Evolutionary conservation across 2,113 vertebrate species (phyloP).

Genomic region (Turnix velox): DNA sequence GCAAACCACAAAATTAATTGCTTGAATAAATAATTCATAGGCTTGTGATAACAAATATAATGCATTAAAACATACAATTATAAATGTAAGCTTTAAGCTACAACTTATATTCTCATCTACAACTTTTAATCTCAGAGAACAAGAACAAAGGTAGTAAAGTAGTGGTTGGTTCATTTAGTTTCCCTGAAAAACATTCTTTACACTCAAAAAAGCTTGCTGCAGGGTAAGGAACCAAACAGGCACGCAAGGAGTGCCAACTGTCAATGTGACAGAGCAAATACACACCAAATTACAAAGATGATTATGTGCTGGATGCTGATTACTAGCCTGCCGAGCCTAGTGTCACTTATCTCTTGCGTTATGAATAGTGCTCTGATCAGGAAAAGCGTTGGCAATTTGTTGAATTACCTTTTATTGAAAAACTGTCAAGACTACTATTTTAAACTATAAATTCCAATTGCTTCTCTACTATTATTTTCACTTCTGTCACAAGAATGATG

Average conservation of each 20-base stretch:
- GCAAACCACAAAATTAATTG: not conserved
- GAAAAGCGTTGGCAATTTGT: not conserved
- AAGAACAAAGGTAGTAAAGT: not conserved
- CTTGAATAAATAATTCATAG: not conserved
- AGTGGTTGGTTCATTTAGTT: not conserved
- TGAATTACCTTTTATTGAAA: constrained; percentile 37
- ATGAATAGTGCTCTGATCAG: constrained; percentile 14
- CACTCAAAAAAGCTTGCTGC: not conserved
- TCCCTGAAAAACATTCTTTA: not conserved
- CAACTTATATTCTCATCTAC: not conserved
- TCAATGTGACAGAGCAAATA: not conserved
- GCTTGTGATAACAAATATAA: not conserved
- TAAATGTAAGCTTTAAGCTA: not conserved
- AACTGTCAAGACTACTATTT: constrained; percentile 10
- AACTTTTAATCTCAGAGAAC: not conserved
- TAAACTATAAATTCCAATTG: constrained; percentile 9
- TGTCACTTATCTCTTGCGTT: not conserved
- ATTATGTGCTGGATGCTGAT: not conserved
- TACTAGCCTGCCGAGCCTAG: not conserved
- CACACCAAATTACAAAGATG: not conserved
- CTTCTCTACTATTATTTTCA: not conserved
- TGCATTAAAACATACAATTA: not conserved
- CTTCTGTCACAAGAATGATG: not conserved
- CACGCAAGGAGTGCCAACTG: not conserved
- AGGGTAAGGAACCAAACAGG: not conserved